Conservation (phyloP, 1,140 invertebrate genomes). For the Paracyclopina nana region DNA sequence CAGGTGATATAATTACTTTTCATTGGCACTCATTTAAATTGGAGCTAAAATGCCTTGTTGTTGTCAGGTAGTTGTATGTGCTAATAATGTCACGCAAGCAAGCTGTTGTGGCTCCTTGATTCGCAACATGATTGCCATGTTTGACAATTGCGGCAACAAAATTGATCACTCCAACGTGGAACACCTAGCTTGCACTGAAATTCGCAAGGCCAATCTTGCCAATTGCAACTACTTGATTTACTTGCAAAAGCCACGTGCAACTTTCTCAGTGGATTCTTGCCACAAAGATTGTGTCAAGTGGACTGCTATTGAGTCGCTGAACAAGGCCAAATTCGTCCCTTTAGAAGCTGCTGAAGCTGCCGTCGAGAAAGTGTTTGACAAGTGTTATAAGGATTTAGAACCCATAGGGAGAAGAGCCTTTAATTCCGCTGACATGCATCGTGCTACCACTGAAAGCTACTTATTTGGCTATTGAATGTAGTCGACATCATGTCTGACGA, state of each 20-base stretch:
- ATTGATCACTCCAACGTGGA: not conserved
- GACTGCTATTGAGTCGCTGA: not conserved
- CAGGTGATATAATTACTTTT: too few relatives aligned
- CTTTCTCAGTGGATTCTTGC: not conserved
- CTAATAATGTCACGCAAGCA: too few relatives aligned
- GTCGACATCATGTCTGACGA: not conserved
- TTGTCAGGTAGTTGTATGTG: too few relatives aligned
- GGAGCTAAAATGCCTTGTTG: too few relatives aligned
- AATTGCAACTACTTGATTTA: slow-evolving; percentile 7
- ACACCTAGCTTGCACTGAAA: slow-evolving; percentile 13
- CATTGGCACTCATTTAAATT: too few relatives aligned
- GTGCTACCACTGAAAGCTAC: slow-evolving; percentile 50
- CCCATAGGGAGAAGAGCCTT: slow-evolving; percentile 65
- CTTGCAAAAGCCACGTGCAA: not conserved
- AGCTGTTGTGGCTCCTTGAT: not conserved
- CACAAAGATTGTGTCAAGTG: not conserved
- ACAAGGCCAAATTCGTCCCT: not conserved
- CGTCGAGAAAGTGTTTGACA: slow-evolving; percentile 9
- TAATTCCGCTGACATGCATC: slow-evolving; percentile 46
- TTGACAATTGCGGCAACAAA: slow-evolving; percentile 8
- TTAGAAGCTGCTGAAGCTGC: not conserved
- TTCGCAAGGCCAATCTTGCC: slow-evolving; percentile 13
- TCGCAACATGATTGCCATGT: not conserved
- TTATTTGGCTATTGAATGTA: slow-evolving; percentile 47
- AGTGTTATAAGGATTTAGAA: slow-evolving; percentile 55